Conservation (phyloP, 2,113 vertebrate genomes). For the Delphinus delphis region DNA sequence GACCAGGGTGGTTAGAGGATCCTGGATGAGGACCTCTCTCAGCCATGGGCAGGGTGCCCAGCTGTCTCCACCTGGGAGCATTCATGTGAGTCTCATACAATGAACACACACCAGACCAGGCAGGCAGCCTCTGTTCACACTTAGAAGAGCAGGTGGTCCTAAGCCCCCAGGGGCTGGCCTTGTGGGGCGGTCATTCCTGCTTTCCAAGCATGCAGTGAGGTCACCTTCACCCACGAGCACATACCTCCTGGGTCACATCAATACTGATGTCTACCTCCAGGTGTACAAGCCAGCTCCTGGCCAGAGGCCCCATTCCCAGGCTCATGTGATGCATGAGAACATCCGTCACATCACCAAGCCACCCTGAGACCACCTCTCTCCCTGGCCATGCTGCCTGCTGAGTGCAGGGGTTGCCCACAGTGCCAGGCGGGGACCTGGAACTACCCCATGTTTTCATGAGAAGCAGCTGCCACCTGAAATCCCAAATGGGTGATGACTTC, state of each 20-base stretch:
- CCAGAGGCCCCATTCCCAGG: not conserved
- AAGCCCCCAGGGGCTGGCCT: not conserved
- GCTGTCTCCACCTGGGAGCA: not conserved
- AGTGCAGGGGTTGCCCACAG: too few relatives aligned
- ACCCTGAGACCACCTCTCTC: not conserved
- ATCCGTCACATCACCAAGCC: not conserved
- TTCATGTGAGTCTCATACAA: not conserved
- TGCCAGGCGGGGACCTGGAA: not conserved
- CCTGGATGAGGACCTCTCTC: not conserved
- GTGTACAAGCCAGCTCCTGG: not conserved
- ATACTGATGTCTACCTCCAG: not conserved
- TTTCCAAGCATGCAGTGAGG: not conserved
- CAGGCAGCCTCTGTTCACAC: not conserved
- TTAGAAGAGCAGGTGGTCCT: not conserved
- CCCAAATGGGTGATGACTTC: not conserved
- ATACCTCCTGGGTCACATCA: not conserved
- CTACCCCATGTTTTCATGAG: not conserved
- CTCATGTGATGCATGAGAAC: not conserved
- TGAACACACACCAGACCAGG: not conserved
- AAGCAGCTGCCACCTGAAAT: not conserved
- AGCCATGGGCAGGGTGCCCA: not conserved
- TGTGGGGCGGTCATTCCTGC: not conserved
- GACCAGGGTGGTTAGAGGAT: not conserved
- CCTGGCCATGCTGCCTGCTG: not conserved
- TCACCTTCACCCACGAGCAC: not conserved